Conservation (phyloP, 2,888 invertebrate genomes). For the Mesorhabditis sp. region DNA sequence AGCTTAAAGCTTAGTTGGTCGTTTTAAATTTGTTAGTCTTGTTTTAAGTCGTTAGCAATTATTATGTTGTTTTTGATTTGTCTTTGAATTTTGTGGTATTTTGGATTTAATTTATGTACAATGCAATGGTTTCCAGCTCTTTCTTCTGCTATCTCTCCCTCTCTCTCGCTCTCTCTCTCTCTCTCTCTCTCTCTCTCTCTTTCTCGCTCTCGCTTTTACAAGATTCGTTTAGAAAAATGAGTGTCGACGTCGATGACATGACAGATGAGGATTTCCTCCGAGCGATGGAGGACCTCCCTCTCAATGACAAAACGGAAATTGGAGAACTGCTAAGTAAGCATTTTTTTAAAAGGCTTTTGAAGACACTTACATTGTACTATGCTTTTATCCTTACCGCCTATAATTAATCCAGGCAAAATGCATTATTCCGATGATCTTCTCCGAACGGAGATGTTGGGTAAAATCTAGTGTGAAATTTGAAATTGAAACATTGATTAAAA, state of each 20-base stretch:
- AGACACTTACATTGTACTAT: background rate
- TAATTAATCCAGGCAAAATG: background rate
- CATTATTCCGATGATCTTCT: background rate
- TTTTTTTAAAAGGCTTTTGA: background rate
- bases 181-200: no score
- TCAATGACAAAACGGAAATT: conserved; percentile 42
- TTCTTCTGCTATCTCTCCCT: no score
- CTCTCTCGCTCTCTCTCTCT: no score
- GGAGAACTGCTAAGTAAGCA: conserved; percentile 50
- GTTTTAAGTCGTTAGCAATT: no score
- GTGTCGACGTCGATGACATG: conserved; percentile 2
- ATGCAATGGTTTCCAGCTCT: no score
- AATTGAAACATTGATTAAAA: background rate
- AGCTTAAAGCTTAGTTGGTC: no score
- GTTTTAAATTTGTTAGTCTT: no score
- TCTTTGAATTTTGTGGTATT: no score
- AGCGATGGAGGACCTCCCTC: conserved; percentile 39
- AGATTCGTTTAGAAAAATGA: background rate
- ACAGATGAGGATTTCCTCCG: conserved; percentile 30
- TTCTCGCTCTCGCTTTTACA: no score
- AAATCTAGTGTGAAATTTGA: background rate
- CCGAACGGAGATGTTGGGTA: background rate
- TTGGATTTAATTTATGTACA: no score
- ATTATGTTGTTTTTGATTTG: no score
- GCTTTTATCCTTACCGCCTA: background rate